Conservation (phyloP, 2,797 vertebrate species). For the Chaenodraco wilsoni region DNA sequence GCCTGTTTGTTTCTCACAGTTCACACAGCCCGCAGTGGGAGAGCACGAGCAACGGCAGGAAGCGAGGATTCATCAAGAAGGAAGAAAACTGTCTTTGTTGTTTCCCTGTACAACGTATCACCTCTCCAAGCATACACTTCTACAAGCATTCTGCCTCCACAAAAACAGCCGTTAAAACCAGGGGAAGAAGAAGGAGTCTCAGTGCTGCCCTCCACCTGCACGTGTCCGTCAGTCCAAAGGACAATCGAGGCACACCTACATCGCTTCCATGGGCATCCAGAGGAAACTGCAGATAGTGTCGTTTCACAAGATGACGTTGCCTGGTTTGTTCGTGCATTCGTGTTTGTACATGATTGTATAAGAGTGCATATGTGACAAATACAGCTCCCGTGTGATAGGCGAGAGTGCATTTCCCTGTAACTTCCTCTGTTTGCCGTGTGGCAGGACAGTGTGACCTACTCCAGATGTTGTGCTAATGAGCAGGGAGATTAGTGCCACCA, state of each 20-base stretch:
- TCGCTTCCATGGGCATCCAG: conserved; percentile 24
- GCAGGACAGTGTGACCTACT: conserved; percentile 65
- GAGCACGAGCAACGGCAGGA: neutral
- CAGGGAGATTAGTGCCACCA: conserved; percentile 58
- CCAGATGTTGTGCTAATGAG: conserved; percentile 72
- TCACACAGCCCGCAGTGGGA: conserved; percentile 5
- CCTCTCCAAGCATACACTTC: neutral
- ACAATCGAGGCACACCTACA: neutral
- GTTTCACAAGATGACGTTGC: neutral
- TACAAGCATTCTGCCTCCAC: neutral
- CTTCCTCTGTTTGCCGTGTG: conserved; percentile 54
- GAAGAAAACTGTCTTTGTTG: conserved; percentile 6
- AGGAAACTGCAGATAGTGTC: conserved; percentile 2
- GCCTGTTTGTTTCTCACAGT: conserved; percentile 35
- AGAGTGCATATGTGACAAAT: conserved; percentile 35
- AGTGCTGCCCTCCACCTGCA: conserved; percentile 26
- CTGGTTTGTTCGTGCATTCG: conserved; percentile 1
- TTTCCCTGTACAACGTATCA: neutral
- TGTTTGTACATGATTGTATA: conserved; percentile 18
- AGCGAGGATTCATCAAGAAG: conserved; percentile 27
- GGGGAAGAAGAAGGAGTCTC: conserved; percentile 28
- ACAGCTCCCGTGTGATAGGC: conserved; percentile 40
- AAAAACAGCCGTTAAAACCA: conserved; percentile 12
- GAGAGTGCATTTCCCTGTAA: conserved; percentile 45
- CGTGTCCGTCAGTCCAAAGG: conserved; percentile 41